Evolutionary conservation across 2,888 invertebrate species (phyloP).

Genomic region (Melanophora roralis): DNA sequence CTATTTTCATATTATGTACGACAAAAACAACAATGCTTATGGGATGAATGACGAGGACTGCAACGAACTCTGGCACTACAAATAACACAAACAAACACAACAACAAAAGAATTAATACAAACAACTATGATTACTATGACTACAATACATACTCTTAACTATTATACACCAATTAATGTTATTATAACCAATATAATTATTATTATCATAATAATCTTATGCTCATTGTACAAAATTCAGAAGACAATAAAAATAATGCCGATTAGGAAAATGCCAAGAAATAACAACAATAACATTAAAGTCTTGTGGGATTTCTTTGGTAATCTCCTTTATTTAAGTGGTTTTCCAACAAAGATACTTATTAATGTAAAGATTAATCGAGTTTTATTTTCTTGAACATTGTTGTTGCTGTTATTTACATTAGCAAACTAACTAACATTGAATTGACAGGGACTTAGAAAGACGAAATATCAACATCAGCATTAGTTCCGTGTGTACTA

Average conservation of each 20-base stretch:
- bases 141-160: conserved; percentile 5
- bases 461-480: background rate
- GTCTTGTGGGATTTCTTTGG: background rate
- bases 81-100: conserved; percentile 56
- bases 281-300: background rate
- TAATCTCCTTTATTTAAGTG: conserved; percentile 24
- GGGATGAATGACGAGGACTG: conserved; percentile 84
- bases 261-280: background rate
- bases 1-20: conserved; percentile 91
- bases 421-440: background rate
- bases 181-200: conserved; percentile 4
- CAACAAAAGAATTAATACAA: conserved; percentile 25
- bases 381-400: conserved; percentile 6
- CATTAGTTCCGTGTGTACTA: background rate
- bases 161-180: conserved; percentile 35
- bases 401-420: conserved; percentile 3
- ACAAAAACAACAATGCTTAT: conserved; percentile 88
- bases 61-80: conserved; percentile 43
- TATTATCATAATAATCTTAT: conserved; percentile 40
- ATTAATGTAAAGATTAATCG: conserved; percentile 19
- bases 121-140: background rate
- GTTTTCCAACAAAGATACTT: conserved; percentile 1
- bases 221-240: conserved; percentile 53
- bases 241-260: conserved; percentile 52
- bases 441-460: background rate